Evolutionary conservation across 2,797 vertebrate species (phyloP).

Genomic region (Lagocephalus sceleratus): DNA sequence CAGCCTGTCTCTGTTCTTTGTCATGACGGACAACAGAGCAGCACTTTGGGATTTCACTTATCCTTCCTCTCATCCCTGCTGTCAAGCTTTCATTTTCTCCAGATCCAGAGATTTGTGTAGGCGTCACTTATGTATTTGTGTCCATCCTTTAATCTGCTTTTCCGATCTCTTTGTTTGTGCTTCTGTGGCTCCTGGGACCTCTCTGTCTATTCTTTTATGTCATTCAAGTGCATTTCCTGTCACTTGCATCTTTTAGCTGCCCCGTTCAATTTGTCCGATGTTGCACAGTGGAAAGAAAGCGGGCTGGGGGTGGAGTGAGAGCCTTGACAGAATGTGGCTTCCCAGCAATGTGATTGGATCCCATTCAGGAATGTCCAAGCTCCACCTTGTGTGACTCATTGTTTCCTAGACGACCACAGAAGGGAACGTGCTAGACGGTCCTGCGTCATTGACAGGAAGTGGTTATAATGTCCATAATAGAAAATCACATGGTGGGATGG

Average conservation of each 20-base stretch:
- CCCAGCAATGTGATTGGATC: not conserved
- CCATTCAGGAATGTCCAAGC: slow-evolving; percentile 44
- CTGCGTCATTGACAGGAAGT: slow-evolving; percentile 57
- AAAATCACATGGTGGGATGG: not conserved
- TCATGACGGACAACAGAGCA: no score
- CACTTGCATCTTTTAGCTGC: not conserved
- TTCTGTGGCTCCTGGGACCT: not conserved
- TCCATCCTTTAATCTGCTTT: not conserved
- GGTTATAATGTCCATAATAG: slow-evolving; percentile 10
- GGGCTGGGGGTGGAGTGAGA: not conserved
- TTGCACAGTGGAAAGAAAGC: not conserved
- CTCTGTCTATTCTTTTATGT: not conserved
- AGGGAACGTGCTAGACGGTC: slow-evolving; percentile 14
- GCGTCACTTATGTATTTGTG: not conserved
- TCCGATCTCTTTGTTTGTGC: no score
- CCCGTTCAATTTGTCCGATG: not conserved
- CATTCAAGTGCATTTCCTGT: not conserved
- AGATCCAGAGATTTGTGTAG: not conserved
- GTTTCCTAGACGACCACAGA: slow-evolving; percentile 49
- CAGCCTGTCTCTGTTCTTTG: no score
- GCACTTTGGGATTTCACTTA: not conserved
- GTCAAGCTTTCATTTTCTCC: not conserved
- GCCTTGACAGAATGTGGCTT: slow-evolving; percentile 8
- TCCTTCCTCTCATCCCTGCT: not conserved
- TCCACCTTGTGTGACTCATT: slow-evolving; percentile 62